Evolutionary conservation across 2,113 vertebrate genomes (phyloP).

Genomic region (Bettongia penicillata): DNA sequence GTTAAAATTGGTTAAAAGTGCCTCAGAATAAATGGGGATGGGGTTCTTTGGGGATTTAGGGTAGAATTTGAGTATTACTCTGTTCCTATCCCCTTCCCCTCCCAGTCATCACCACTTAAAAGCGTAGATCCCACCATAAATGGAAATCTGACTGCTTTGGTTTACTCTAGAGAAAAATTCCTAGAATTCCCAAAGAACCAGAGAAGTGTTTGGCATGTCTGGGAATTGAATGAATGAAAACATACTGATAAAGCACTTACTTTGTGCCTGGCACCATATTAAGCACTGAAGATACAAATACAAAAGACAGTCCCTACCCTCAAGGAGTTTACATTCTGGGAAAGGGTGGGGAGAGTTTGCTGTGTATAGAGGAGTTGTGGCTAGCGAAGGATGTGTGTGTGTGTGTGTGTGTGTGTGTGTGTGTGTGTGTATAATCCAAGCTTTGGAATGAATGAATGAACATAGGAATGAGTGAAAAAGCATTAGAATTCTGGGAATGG

Average conservation of each 20-base stretch:
- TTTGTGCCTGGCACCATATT: background rate
- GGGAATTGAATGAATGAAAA: background rate
- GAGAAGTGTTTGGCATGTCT: background rate
- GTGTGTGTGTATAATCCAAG: too few relatives aligned
- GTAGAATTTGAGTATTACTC: background rate
- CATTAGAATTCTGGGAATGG: background rate
- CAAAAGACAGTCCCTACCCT: background rate
- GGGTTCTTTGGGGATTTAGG: background rate
- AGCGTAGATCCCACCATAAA: background rate
- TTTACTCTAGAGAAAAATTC: background rate
- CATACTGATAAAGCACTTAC: background rate
- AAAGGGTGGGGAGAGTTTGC: background rate
- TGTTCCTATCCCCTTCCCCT: fast-evolving
- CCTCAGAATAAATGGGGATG: background rate
- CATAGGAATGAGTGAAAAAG: background rate
- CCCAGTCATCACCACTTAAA: background rate
- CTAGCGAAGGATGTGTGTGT: background rate
- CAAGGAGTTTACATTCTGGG: background rate
- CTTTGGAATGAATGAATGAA: background rate
- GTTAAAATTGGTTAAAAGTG: background rate
- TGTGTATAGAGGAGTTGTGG: background rate
- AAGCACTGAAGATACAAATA: background rate
- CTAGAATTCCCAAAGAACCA: background rate
- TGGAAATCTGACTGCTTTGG: background rate
- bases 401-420: too few relatives aligned